Conservation (phyloP, 2,888 invertebrate species). For the Petrolisthes cinctipes region DNA sequence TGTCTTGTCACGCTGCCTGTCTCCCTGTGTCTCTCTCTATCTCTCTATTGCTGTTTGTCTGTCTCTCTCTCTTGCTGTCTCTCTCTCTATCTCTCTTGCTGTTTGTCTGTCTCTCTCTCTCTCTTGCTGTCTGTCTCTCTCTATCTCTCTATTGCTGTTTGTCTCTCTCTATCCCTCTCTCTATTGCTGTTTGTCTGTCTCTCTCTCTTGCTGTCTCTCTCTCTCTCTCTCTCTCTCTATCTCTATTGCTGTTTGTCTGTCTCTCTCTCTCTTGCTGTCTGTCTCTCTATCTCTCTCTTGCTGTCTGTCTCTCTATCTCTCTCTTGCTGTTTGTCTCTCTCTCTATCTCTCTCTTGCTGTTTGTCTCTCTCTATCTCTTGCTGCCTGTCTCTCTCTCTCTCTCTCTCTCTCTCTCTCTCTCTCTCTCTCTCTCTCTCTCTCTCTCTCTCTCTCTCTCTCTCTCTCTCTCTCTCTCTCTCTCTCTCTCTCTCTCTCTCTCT, state of each 20-base stretch:
- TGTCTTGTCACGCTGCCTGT: not conserved
- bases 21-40: too few relatives aligned
- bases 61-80: not conserved
- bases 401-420: not conserved
- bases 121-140: not conserved
- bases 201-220: not conserved
- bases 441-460: not conserved
- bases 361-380: not conserved
- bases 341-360: too few relatives aligned
- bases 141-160: not conserved
- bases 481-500: constrained; percentile 22
- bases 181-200: not conserved
- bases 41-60: not conserved
- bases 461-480: not conserved
- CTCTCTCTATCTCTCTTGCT: not conserved
- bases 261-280: not conserved
- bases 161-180: constrained; percentile 20
- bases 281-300: constrained; percentile 23
- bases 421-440: not conserved
- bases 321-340: not conserved
- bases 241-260: not conserved
- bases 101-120: not conserved
- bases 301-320: constrained; percentile 9
- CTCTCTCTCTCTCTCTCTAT: not conserved
- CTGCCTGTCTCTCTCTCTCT: not conserved